Base-by-base conservation (phyloP, 2,113 vertebrate genomes). In the Hyla sarda region DNA sequence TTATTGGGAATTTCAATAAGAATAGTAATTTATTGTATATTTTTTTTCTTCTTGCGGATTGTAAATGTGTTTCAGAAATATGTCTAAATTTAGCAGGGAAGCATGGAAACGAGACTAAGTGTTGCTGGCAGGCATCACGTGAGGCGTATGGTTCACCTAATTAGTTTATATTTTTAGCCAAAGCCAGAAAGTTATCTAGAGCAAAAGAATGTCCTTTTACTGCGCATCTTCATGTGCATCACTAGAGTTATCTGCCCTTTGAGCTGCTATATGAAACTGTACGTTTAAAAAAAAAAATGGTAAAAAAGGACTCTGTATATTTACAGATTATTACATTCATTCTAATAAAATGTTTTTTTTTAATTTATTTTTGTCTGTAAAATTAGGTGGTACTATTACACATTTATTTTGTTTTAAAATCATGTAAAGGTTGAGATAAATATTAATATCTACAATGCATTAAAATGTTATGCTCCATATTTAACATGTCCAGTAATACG, bases 101-200 rank as follows among this genome's bases (percentile, higher is more conserved):
- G 83, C 83, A 84, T 84, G 71, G 82, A 60, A 77, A 76, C 82
- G 25, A 65, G 54, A 62, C 71, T 84, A 58, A 75, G 71, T 58
- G 71, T 80, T 75, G 72, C 71, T 76, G 28, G 56, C 82, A 62
- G 72, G 72, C 54, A 76, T 76, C 56, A 76, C 34, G 72, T 84
- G 54, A 84, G 28, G 47, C 13, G 73, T 76, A 76, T 28, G 75
- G 37, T 76, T 84, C 56, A 76, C 82, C 72, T 84, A 75, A 84
- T 84, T 84, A 84, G 54, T 45, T 84, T 84, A 65, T 84, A 84
- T 84, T 76, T 84, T 84, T 84, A 84, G 82, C 69, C 82, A 84
- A 56, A 62, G 76, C 76, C 76, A 79, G 76, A 79, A 75, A 54
- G 52, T 60, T 84, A 84, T 84, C 71, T 84, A 60, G 82, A 84